These are phyloP conservation scores for Sebastiscus tertius DNA, from an alignment of 2,797 vertebrate genomes.

Conservation along the genomic window DNA sequence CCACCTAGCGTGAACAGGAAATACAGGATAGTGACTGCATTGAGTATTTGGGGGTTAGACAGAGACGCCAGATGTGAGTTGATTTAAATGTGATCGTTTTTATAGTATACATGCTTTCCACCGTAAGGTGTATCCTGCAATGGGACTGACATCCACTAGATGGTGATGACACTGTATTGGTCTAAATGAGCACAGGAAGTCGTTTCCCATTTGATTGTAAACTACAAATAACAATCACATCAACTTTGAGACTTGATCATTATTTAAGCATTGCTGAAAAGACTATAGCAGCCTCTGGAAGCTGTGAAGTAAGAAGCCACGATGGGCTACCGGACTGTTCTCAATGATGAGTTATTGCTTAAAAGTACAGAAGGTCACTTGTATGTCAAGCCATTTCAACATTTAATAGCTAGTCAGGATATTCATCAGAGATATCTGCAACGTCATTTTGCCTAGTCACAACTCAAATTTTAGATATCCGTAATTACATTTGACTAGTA, in stretches of 20 bases:
- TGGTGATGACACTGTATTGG: neutral
- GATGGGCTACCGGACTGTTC: no score
- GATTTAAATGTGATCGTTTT: neutral
- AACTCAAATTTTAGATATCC: no score
- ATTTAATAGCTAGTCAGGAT: no score
- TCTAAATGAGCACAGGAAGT: neutral
- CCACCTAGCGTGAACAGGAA: slow-evolving; percentile 79
- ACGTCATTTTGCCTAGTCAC: no score
- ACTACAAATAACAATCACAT: neutral
- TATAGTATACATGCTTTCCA: neutral
- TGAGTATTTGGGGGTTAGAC: neutral
- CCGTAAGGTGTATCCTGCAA: neutral
- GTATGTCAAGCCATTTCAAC: no score
- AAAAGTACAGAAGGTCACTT: no score
- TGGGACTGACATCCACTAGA: neutral
- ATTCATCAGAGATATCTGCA: no score
- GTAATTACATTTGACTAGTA: no score
- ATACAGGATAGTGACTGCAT: neutral
- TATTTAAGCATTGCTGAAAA: neutral
- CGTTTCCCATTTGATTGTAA: neutral
- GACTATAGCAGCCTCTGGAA: neutral
- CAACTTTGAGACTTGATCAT: neutral
- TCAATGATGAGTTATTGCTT: no score
- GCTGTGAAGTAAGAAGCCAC: no score
- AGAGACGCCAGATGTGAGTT: neutral